A percentile compares a stretch with the other conserved stretches of the same genome.
phyloP scores from a whole-genome alignment of 2,797 vertebrate genomes.

The Pitangus sulphuratus region DNA sequence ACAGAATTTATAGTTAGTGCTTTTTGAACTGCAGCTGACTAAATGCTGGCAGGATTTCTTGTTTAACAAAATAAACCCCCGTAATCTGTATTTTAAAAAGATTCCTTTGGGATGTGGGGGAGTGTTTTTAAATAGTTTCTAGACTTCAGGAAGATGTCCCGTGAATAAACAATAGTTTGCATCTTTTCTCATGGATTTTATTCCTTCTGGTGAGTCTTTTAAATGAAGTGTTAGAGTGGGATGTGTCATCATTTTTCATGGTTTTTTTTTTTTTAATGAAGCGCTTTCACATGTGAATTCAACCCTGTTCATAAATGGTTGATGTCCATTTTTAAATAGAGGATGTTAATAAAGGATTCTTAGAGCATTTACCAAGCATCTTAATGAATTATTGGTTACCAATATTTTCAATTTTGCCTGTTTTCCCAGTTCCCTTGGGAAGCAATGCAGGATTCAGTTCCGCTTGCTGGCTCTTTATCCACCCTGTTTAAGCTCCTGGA shows the following conservation, averaged over 20 bases:
- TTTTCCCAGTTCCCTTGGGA: background rate
- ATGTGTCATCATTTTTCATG: constrained; percentile 4
- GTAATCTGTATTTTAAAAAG: constrained; percentile 16
- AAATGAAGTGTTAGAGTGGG: constrained; percentile 16
- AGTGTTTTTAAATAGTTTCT: constrained; percentile 13
- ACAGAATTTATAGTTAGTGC: background rate
- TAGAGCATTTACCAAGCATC: background rate
- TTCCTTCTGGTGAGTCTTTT: constrained; percentile 44
- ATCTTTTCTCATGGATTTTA: constrained; percentile 38
- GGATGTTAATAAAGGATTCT: constrained; percentile 26
- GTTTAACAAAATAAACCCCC: background rate
- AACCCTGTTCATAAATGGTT: background rate
- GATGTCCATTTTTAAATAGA: constrained; percentile 13
- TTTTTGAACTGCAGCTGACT: background rate
- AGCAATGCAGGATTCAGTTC: background rate
- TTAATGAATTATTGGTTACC: background rate
- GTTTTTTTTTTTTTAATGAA: constrained; percentile 16
- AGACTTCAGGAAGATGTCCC: constrained; percentile 5
- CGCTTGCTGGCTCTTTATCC: background rate
- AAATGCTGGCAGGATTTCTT: background rate
- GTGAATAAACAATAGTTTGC: constrained; percentile 23
- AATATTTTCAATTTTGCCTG: background rate
- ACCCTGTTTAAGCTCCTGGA: background rate
- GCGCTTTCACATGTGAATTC: constrained; percentile 23
- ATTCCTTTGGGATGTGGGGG: background rate